A percentile compares a stretch with the other conserved stretches of the same genome.
These are phyloP conservation scores for Lasioglossum albipes DNA, from an alignment of 1,140 invertebrate genomes.

Conservation along the genomic window DNA sequence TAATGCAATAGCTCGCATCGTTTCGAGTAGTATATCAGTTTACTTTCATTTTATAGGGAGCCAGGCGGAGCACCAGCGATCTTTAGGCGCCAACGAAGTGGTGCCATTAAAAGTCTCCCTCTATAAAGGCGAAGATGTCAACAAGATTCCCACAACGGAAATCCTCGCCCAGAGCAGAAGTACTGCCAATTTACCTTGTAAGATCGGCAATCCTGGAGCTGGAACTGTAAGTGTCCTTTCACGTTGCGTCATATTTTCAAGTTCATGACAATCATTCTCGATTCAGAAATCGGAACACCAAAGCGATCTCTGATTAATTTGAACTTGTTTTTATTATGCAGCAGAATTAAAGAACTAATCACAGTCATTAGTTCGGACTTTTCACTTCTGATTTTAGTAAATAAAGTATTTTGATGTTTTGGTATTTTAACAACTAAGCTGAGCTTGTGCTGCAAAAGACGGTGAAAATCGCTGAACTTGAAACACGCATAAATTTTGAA, in stretches of 20 bases:
- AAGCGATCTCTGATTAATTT: too few relatives aligned
- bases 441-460: too few relatives aligned
- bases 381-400: too few relatives aligned
- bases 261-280: too few relatives aligned
- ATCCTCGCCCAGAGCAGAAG: constrained; percentile 87
- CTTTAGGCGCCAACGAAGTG: constrained; percentile 64
- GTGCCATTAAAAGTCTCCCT: constrained; percentile 57
- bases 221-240: constrained; percentile 84
- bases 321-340: too few relatives aligned
- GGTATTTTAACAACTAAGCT: too few relatives aligned
- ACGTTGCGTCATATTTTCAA: background rate
- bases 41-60: constrained; percentile 68
- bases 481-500: too few relatives aligned
- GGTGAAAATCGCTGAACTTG: too few relatives aligned
- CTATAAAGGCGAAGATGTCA: constrained; percentile 62
- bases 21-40: background rate
- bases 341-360: too few relatives aligned
- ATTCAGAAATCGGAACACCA: too few relatives aligned
- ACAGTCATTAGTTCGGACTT: too few relatives aligned
- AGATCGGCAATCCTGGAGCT: constrained; percentile 84
- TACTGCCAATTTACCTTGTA: constrained; percentile 86
- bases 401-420: too few relatives aligned
- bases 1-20: background rate
- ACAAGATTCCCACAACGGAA: constrained; percentile 74
- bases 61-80: constrained; percentile 72